Evolutionary conservation across 2,797 vertebrate genomes (phyloP).

Genomic region (Microhierax caerulescens): DNA sequence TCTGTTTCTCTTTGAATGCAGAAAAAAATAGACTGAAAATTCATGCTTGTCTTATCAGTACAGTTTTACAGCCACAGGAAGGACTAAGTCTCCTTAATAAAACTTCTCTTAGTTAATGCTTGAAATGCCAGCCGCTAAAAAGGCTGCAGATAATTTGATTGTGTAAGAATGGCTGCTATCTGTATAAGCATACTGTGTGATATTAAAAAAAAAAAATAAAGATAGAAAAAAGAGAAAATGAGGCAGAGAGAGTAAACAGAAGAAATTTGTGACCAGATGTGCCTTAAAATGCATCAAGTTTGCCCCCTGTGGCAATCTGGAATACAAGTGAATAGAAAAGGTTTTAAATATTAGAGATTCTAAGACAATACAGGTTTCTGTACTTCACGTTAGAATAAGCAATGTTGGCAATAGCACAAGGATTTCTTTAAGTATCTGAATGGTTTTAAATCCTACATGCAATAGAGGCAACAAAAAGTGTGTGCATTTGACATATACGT

Average conservation of each 20-base stretch:
- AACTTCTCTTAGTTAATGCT: background rate
- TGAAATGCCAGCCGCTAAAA: background rate
- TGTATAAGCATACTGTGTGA: rapidly evolving
- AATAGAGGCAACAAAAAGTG: rapidly evolving
- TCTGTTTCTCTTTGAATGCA: background rate
- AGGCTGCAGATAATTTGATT: background rate
- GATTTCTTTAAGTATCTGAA: background rate
- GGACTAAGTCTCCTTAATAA: background rate
- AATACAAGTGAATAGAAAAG: background rate
- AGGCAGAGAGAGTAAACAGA: background rate
- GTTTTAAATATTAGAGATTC: background rate
- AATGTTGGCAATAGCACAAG: background rate
- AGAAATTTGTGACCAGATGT: background rate
- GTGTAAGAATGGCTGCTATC: background rate
- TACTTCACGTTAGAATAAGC: background rate
- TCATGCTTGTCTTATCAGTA: background rate
- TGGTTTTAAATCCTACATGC: background rate
- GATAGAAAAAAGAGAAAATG: background rate
- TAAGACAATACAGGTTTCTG: background rate
- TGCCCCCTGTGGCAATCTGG: background rate
- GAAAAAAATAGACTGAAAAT: background rate
- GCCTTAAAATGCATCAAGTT: background rate
- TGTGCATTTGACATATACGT: background rate
- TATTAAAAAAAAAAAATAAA: background rate
- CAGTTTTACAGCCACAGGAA: background rate